Percentiles rank a stretch among this genome's conserved stretches.
phyloP scores from a whole-genome alignment of 2,113 vertebrate species.

The Microcebus lehilahytsara region DNA sequence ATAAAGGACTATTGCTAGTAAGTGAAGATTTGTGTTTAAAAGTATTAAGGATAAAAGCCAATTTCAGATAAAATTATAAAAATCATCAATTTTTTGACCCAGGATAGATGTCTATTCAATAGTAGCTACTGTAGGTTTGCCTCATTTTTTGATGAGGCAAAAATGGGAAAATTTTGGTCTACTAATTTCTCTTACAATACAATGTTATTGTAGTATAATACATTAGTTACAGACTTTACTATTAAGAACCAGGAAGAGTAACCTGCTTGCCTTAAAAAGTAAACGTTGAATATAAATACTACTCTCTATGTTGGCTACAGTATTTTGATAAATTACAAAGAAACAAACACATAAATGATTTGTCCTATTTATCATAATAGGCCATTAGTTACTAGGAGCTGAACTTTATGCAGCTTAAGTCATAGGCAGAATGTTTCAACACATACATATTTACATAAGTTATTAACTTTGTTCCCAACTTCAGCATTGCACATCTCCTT shows the following conservation, averaged over 20 bases:
- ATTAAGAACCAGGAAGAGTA: background rate
- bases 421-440: background rate
- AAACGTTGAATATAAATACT: background rate
- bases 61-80: conserved; percentile 38
- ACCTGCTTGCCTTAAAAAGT: conserved; percentile 1
- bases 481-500: background rate
- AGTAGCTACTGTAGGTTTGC: background rate
- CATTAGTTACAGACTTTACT: background rate
- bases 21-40: background rate
- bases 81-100: background rate
- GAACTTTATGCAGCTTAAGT: background rate
- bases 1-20: background rate
- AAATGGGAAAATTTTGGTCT: background rate
- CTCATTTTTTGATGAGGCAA: conserved; percentile 1
- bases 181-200: background rate
- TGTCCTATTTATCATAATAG: background rate
- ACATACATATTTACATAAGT: background rate
- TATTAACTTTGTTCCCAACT: background rate
- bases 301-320: background rate
- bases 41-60: conserved; percentile 7
- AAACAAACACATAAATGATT: conserved; percentile 42
- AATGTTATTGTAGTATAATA: background rate
- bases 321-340: conserved; percentile 41
- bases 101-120: background rate
- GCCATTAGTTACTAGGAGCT: background rate